These are phyloP conservation scores for Cydia strobilella DNA, from an alignment of 1,140 invertebrate species.

Conservation along the genomic window DNA sequence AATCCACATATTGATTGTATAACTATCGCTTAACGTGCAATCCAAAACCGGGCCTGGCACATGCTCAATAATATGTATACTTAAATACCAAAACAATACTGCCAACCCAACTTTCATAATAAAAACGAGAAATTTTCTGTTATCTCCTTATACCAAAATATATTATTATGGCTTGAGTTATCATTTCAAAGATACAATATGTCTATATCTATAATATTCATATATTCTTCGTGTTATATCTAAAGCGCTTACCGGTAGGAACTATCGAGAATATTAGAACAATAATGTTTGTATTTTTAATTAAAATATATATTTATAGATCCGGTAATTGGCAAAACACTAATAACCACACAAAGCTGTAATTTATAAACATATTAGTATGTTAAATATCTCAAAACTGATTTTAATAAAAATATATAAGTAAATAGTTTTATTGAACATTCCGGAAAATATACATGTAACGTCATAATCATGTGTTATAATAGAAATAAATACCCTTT, in stretches of 20 bases:
- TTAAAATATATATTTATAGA: not conserved
- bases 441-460: not conserved
- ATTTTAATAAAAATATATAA: not conserved
- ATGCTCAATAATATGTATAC: slow-evolving; percentile 36
- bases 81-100: slow-evolving; percentile 37
- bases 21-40: slow-evolving; percentile 37
- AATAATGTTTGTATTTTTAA: not conserved
- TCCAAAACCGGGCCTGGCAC: slow-evolving; percentile 57
- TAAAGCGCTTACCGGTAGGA: slow-evolving; percentile 36
- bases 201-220: slow-evolving; percentile 56
- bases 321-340: not conserved
- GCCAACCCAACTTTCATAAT: slow-evolving; percentile 59
- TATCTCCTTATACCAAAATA: slow-evolving; percentile 78
- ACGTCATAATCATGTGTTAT: not conserved
- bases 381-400: not conserved
- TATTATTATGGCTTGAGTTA: slow-evolving; percentile 79
- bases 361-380: not conserved
- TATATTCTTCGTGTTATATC: slow-evolving; percentile 73
- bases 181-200: slow-evolving; percentile 72
- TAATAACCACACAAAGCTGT: not conserved
- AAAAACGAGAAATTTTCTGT: slow-evolving; percentile 68
- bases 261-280: slow-evolving; percentile 26
- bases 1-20: not conserved
- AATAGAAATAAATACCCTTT: not conserved
- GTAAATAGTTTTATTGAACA: not conserved